These are phyloP conservation scores for Gracilinanus agilis DNA, from an alignment of 2,113 vertebrate genomes.

Conservation along the genomic window DNA sequence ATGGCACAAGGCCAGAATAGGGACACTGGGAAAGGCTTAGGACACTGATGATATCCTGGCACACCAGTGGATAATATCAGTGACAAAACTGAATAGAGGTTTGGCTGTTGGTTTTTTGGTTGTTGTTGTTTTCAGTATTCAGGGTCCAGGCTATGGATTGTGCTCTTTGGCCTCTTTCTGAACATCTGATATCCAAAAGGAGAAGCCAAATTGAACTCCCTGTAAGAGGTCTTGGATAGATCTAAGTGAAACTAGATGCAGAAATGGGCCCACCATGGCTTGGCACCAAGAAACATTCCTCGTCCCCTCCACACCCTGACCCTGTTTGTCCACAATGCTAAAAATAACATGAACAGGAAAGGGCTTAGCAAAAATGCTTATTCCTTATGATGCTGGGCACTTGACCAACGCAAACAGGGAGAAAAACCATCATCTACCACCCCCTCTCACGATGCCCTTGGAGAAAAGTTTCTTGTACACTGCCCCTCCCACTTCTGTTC, in stretches of 20 bases:
- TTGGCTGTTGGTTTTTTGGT: too few species aligned
- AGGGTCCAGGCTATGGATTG: neutral
- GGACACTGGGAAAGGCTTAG: neutral
- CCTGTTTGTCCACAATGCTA: neutral
- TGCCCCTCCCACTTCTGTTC: neutral
- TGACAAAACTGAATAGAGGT: neutral
- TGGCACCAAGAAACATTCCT: neutral
- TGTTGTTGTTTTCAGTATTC: neutral
- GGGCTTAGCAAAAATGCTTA: neutral
- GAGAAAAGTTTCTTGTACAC: neutral
- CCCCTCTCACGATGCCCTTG: neutral
- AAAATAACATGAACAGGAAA: conserved; percentile 2
- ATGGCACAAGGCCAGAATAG: neutral
- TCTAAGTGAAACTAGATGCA: neutral
- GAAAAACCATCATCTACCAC: neutral
- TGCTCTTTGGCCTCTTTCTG: neutral
- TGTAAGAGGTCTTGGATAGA: neutral
- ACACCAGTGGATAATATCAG: neutral
- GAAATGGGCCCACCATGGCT: neutral
- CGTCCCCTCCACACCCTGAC: neutral
- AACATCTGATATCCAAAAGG: neutral
- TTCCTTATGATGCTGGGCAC: too few species aligned
- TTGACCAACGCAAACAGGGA: neutral
- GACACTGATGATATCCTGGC: neutral
- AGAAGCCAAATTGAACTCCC: neutral